These are phyloP conservation scores for Thalassaphorura encarpata DNA, from an alignment of 1,140 invertebrate species.

Conservation along the genomic window DNA sequence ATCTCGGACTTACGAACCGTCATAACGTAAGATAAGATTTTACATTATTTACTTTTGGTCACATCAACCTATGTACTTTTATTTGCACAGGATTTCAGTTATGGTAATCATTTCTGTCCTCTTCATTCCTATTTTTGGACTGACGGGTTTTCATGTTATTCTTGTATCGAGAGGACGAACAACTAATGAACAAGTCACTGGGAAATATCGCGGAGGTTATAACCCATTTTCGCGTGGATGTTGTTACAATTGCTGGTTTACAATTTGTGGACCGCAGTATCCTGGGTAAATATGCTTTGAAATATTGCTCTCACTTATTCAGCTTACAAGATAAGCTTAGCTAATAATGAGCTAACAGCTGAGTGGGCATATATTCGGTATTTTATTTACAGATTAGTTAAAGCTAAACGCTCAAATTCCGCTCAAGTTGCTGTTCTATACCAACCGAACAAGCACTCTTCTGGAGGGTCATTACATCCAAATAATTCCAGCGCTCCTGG, in stretches of 20 bases:
- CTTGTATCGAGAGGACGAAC: conserved; percentile 94
- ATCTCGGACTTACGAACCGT: conserved; percentile 71
- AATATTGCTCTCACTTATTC: background rate
- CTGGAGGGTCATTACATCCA: background rate
- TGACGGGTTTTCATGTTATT: conserved; percentile 96
- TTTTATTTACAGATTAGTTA: conserved; percentile 10
- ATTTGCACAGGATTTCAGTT: conserved; percentile 64
- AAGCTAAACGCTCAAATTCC: conserved; percentile 13
- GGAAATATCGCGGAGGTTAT: conserved; percentile 93
- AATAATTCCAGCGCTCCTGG: conserved; percentile 35
- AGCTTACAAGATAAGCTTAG: too few relatives aligned
- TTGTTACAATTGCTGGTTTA: conserved; percentile 86
- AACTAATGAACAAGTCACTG: conserved; percentile 99
- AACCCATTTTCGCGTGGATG: conserved; percentile 95
- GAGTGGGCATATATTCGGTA: conserved; percentile 1
- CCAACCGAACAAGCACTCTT: conserved; percentile 6
- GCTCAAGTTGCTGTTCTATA: conserved; percentile 20
- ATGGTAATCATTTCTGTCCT: conserved; percentile 83
- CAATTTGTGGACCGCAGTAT: conserved; percentile 90
- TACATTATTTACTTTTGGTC: background rate
- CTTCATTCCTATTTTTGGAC: conserved; percentile 91
- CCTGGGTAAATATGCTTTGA: conserved; percentile 61
- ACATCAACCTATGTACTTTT: background rate
- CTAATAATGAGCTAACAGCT: too few relatives aligned
- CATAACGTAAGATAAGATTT: conserved; percentile 63